Evolutionary conservation across 1,140 invertebrate genomes (phyloP).

Genomic region (Cotesia typhae): DNA sequence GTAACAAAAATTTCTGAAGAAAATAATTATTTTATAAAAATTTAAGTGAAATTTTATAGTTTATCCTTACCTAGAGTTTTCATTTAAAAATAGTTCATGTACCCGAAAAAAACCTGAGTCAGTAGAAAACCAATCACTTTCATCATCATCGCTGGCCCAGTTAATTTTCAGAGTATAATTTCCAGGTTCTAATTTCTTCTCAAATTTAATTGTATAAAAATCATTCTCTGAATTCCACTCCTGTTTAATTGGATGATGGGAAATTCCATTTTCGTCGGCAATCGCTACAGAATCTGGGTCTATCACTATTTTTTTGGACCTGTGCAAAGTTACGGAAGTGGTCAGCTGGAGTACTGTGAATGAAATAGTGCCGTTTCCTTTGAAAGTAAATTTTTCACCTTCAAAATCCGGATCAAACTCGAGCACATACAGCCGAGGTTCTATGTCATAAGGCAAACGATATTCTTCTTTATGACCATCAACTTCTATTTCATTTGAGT

Average conservation of each 20-base stretch:
- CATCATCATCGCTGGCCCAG: conserved; percentile 13
- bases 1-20: too few relatives aligned
- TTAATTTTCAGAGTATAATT: conserved; percentile 31
- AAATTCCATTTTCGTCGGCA: conserved; percentile 13
- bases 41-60: too few relatives aligned
- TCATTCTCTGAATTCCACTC: conserved; percentile 18
- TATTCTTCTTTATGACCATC: conserved; percentile 4
- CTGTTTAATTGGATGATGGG: conserved; percentile 17
- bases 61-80: too few relatives aligned
- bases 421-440: conserved; percentile 36
- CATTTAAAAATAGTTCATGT: too few relatives aligned
- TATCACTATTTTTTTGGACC: conserved; percentile 25
- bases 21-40: too few relatives aligned
- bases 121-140: background rate
- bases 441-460: conserved; percentile 36
- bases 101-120: too few relatives aligned
- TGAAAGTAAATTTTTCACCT: conserved; percentile 37
- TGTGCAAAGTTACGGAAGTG: conserved; percentile 33
- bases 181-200: conserved; percentile 21
- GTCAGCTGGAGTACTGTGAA: conserved; percentile 32
- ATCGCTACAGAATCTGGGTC: conserved; percentile 31
- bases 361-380: conserved; percentile 29
- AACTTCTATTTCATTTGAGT: background rate
- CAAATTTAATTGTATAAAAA: conserved; percentile 31
- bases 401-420: conserved; percentile 35